Evolutionary conservation across 2,888 invertebrate genomes (phyloP).

Genomic region (Atrina japonica): DNA sequence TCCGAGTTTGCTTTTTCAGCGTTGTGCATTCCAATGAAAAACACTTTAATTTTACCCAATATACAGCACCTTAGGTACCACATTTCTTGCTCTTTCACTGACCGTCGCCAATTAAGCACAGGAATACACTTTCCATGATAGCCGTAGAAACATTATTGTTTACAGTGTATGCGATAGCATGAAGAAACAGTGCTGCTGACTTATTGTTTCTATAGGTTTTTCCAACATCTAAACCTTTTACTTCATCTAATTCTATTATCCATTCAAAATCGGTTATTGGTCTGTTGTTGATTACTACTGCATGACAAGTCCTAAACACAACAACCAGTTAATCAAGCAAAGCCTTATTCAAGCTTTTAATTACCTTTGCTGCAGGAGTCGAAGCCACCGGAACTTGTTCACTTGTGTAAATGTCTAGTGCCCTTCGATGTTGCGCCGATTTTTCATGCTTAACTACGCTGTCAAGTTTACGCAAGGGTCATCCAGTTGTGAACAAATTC

Average conservation of each 20-base stretch:
- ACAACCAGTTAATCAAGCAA: not conserved
- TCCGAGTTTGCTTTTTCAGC: constrained; percentile 40
- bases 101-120: constrained; percentile 43
- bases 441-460: constrained; percentile 16
- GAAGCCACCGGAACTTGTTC: constrained; percentile 1
- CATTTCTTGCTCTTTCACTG: constrained; percentile 46
- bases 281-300: constrained; percentile 2
- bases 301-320: constrained; percentile 15
- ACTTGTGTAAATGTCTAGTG: too few species aligned
- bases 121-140: constrained; percentile 11
- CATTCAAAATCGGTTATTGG: constrained; percentile 43
- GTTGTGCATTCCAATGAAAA: constrained; percentile 30
- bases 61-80: constrained; percentile 34
- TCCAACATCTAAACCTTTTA: constrained; percentile 34
- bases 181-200: constrained; percentile 27
- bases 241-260: constrained; percentile 40
- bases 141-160: constrained; percentile 14
- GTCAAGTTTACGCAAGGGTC: constrained; percentile 7
- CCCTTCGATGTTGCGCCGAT: not conserved
- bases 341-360: constrained; percentile 14
- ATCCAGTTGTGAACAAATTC: constrained; percentile 7
- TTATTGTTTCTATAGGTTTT: constrained; percentile 39
- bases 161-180: constrained; percentile 31
- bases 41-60: constrained; percentile 27
- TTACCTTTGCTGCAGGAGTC: constrained; percentile 35